phyloP scores from a whole-genome alignment of 2,797 vertebrate genomes.

The Gouania willdenowi region DNA sequence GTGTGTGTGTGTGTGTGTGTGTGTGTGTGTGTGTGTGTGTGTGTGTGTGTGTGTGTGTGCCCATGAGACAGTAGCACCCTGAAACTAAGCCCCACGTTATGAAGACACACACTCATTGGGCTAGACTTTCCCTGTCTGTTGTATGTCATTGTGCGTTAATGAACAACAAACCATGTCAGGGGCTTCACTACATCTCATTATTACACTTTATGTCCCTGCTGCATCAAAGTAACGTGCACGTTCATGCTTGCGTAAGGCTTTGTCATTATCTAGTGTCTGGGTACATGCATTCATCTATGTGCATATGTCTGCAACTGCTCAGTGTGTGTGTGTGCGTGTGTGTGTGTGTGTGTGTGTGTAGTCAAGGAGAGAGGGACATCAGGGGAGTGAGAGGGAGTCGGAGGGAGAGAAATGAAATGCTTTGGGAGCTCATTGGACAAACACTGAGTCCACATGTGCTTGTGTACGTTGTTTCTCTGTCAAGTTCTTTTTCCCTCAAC shows the following conservation, averaged over 20 bases:
- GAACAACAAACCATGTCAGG: constrained; percentile 18
- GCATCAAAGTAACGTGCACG: constrained; percentile 23
- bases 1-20: no score
- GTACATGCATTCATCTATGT: constrained; percentile 22
- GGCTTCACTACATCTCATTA: constrained; percentile 4
- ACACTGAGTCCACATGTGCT: constrained; percentile 51
- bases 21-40: not conserved
- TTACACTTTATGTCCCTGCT: constrained; percentile 17
- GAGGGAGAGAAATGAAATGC: constrained; percentile 52
- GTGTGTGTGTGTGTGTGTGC: not conserved
- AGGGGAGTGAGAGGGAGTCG: constrained; percentile 31
- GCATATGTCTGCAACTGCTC: constrained; percentile 23
- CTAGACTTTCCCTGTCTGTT: constrained; percentile 38
- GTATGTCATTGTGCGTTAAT: constrained; percentile 22
- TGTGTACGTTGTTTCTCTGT: constrained; percentile 34
- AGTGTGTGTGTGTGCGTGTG: constrained; percentile 23
- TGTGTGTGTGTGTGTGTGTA: constrained; percentile 27
- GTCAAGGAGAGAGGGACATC: constrained; percentile 46
- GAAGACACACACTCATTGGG: constrained; percentile 42
- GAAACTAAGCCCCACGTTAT: constrained; percentile 38
- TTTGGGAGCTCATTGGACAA: constrained; percentile 54
- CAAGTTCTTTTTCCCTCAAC: constrained; percentile 41
- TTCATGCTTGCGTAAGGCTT: constrained; percentile 21
- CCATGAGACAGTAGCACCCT: not conserved
- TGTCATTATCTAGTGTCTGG: constrained; percentile 22